Conservation (phyloP, 2,888 invertebrate species). For the Adelognathus sp. region DNA sequence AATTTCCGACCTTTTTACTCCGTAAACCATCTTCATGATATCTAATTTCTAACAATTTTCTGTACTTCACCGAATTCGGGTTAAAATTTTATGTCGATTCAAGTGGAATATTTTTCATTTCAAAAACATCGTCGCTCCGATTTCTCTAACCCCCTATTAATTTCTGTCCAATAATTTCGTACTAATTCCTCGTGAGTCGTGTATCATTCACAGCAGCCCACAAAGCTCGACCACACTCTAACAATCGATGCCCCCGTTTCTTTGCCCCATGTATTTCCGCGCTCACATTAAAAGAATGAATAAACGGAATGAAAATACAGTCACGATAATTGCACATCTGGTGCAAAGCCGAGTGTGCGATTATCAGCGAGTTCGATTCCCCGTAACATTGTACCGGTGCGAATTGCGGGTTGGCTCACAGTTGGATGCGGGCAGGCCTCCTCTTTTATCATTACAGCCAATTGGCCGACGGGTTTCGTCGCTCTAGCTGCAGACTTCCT, state of each 20-base stretch:
- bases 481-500: constrained; percentile 39
- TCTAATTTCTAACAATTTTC: background rate
- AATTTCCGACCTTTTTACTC: background rate
- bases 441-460: constrained; percentile 69
- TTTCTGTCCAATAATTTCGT: background rate
- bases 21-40: too few relatives aligned
- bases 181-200: constrained; percentile 15
- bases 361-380: constrained; percentile 34
- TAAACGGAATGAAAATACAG: constrained; percentile 42
- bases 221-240: constrained; percentile 36
- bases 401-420: constrained; percentile 51
- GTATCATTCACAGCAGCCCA: constrained; percentile 32
- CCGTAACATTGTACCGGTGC: constrained; percentile 54
- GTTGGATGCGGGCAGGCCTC: constrained; percentile 21
- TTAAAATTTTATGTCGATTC: background rate
- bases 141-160: background rate
- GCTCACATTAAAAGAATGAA: constrained; percentile 37
- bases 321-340: constrained; percentile 54
- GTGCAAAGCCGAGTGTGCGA: constrained; percentile 22
- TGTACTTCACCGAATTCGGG: background rate
- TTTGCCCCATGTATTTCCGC: constrained; percentile 7
- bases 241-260: constrained; percentile 24
- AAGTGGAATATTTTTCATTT: background rate
- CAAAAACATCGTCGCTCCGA: background rate
- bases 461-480: constrained; percentile 69